Percentiles rank a stretch among this genome's conserved stretches.
Evolutionary conservation across 1,140 invertebrate genomes (phyloP).

Genomic region (Agrilus planipennis): DNA sequence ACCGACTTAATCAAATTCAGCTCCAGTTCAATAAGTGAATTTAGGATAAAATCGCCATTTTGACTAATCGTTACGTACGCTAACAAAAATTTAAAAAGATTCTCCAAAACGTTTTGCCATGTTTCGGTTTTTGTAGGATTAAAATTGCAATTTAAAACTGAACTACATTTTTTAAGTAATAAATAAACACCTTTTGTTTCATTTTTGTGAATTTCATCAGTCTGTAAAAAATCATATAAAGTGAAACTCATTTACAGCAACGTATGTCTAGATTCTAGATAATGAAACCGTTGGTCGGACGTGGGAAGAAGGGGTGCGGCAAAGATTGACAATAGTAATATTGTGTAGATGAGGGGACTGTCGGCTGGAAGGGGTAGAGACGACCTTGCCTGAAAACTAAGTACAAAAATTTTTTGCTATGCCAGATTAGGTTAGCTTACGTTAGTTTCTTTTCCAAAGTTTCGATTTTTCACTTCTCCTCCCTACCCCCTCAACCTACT

Average conservation of each 20-base stretch:
- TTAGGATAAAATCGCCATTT: constrained; percentile 10
- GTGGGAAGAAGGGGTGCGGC: not conserved
- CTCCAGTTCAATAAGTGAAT: constrained; percentile 17
- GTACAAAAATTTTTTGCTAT: too few species aligned
- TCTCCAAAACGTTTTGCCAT: constrained; percentile 17
- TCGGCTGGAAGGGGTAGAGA: too few species aligned
- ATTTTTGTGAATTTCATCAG: not conserved
- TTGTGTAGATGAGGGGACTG: too few species aligned
- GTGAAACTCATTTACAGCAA: too few species aligned
- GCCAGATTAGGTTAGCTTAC: too few species aligned
- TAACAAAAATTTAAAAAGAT: constrained; percentile 14
- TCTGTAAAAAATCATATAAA: not conserved
- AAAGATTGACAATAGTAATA: not conserved
- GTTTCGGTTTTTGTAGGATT: constrained; percentile 21
- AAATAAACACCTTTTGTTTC: not conserved
- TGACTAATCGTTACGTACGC: constrained; percentile 5
- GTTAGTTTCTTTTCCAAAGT: too few species aligned
- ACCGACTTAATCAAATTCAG: constrained; percentile 15
- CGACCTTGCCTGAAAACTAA: too few species aligned
- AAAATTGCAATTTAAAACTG: constrained; percentile 8
- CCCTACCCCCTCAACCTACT: too few species aligned
- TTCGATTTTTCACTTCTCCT: too few species aligned
- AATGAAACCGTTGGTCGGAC: not conserved
- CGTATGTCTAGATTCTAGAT: too few species aligned
- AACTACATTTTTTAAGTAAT: not conserved